Base-by-base conservation (phyloP, 1,140 invertebrate species). In the Monochamus saltuarius region DNA sequence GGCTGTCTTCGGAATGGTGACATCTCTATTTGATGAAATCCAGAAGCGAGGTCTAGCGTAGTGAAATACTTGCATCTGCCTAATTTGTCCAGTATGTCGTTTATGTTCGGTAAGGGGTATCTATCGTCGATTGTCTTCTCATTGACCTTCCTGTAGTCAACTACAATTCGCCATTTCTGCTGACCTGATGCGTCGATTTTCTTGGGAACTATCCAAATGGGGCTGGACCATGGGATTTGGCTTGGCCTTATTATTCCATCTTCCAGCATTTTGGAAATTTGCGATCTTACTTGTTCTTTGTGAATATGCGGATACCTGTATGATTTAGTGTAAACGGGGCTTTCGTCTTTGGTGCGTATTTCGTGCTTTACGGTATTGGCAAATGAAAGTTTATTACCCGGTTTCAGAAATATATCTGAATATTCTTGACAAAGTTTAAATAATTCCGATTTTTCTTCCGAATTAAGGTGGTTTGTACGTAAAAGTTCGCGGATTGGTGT, bases 241-340 rank as follows among this genome's bases (percentile, higher is more conserved):
- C 22, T 29, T 29, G 22, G 22, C 22, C 22, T 29, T 2, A 29
- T 29, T 2, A n/a, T n/a, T n/a, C n/a, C n/a, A n/a, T n/a, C n/a
- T n/a, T n/a, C n/a, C n/a, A 6, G 2, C 22, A 29, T 29, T 29
- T 29, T 29, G 2, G 22, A 29, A 29, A 29, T 29, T 3, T 29
- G 22, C 22, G 22, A 29, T 6, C 22, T 29, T n/a, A n/a, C n/a
- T n/a, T n/a, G n/a, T n/a, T 29, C 22, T 2, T 29, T 29, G 6
- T 29, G 22, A 29, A 29, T 29, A 6, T 29, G 6, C 8, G 73
- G 73, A 47, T 71, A 74, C 16, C 71, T 40, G 58, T 77, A 77
- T 10, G 64, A 73, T 56, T 68, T 75, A 55, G 53, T 76, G 68
- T 35, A 68, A 43, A 67, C 70, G 37, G 17, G 76, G 64, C 58